phyloP scores from a whole-genome alignment of 2,888 invertebrate genomes.

The Melinaea menophilus region DNA sequence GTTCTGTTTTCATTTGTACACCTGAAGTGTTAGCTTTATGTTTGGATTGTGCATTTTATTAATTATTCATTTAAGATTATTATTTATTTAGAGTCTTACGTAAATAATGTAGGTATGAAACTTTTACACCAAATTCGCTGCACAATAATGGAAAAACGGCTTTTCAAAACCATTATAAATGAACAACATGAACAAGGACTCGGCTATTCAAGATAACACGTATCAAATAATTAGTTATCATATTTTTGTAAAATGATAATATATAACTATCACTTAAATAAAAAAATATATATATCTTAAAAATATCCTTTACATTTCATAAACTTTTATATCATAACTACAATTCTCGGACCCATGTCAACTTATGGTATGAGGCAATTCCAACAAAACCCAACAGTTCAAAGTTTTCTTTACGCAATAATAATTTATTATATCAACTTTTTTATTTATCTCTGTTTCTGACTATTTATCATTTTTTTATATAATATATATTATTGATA shows the following conservation, averaged over 20 bases:
- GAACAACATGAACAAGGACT: no score
- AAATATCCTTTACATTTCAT: background rate
- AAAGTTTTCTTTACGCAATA: constrained; percentile 44
- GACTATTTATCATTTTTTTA: constrained; percentile 14
- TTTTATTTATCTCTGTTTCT: constrained; percentile 32
- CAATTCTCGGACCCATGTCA: constrained; percentile 37
- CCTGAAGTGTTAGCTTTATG: constrained; percentile 15
- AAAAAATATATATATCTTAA: background rate
- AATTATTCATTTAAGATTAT: background rate
- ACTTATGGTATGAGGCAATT: constrained; percentile 29
- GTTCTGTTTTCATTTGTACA: constrained; percentile 25
- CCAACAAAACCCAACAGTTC: constrained; percentile 44
- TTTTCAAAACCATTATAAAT: no score
- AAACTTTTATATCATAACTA: constrained; percentile 13
- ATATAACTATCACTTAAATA: background rate
- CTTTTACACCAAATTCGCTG: no score
- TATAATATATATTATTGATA: background rate
- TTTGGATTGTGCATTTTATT: constrained; percentile 11
- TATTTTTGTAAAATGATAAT: background rate
- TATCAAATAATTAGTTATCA: background rate
- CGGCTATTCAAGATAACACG: background rate
- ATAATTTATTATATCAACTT: constrained; percentile 39
- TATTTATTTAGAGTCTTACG: no score
- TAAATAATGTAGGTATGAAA: no score
- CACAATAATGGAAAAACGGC: no score